Conservation (phyloP, 2,113 vertebrate genomes). For the Rallus limicola region DNA sequence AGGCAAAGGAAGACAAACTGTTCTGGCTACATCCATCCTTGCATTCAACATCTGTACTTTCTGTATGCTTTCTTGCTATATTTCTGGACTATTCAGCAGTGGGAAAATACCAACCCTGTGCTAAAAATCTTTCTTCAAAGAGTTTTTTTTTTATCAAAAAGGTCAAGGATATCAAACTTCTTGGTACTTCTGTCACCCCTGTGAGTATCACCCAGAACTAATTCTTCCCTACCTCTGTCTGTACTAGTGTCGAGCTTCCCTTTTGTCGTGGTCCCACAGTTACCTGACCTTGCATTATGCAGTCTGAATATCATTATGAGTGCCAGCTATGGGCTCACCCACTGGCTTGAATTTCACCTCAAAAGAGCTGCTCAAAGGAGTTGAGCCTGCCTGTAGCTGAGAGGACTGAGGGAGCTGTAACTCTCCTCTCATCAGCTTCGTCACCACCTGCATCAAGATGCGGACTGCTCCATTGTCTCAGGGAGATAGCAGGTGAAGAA, state of each 20-base stretch:
- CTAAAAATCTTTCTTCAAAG: background rate
- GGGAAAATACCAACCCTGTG: background rate
- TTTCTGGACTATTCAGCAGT: background rate
- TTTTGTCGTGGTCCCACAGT: background rate
- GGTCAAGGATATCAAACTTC: background rate
- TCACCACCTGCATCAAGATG: background rate
- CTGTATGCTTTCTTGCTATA: background rate
- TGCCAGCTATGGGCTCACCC: background rate
- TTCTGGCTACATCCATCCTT: background rate
- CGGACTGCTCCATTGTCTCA: background rate
- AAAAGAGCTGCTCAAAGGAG: background rate
- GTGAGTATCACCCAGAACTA: background rate
- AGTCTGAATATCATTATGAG: background rate
- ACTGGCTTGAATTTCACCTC: background rate
- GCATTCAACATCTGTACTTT: background rate
- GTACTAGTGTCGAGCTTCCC: fast-evolving
- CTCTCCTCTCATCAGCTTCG: background rate
- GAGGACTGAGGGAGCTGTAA: background rate
- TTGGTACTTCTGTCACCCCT: background rate
- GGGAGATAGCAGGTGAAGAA: background rate
- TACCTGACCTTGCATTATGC: background rate
- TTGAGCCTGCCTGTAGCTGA: background rate
- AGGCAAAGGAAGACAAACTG: background rate
- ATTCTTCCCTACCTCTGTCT: background rate
- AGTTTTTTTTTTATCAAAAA: background rate